Conservation (phyloP, 2,888 invertebrate species). For the Sylvicola cinctus region DNA sequence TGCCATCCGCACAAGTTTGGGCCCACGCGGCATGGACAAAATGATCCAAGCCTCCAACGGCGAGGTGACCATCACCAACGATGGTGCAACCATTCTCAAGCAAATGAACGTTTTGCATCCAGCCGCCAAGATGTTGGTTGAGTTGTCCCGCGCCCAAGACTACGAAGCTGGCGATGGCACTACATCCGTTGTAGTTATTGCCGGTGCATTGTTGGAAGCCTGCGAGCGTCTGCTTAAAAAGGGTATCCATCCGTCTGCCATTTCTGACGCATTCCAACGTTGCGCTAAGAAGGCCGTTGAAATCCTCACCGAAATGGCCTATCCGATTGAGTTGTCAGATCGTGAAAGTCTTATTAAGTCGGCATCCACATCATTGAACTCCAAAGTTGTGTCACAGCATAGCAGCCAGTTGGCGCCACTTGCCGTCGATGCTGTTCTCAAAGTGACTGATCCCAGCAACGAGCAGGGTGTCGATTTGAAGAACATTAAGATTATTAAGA, state of each 20-base stretch:
- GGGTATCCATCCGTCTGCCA: conserved; percentile 93
- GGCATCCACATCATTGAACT: conserved; percentile 95
- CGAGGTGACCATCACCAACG: conserved; percentile 98
- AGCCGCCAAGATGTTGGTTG: conserved; percentile 98
- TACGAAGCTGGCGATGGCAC: conserved; percentile 99
- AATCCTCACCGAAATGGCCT: conserved; percentile 67
- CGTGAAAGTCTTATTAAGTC: conserved; percentile 75
- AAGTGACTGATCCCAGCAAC: conserved; percentile 33
- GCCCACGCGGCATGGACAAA: conserved; percentile 99
- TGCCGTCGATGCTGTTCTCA: conserved; percentile 91
- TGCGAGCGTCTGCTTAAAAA: conserved; percentile 78
- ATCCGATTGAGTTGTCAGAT: conserved; percentile 67
- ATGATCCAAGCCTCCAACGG: conserved; percentile 97
- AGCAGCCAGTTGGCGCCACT: conserved; percentile 88
- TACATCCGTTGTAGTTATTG: conserved; percentile 93
- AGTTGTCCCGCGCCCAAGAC: conserved; percentile 95
- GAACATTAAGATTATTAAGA: conserved; percentile 93
- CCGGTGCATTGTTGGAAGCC: conserved; percentile 87
- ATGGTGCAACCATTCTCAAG: conserved; percentile 97
- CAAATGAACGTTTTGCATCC: conserved; percentile 98
- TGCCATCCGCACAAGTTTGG: conserved; percentile 96
- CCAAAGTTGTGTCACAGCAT: conserved; percentile 97
- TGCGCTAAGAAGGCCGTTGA: conserved; percentile 24
- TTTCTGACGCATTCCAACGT: conserved; percentile 91
- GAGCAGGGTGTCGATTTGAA: conserved; percentile 71